Evolutionary conservation across 2,888 invertebrate genomes (phyloP), one percentile per base, ranked within the genome.

Genomic region (Erannis defoliaria): DNA sequence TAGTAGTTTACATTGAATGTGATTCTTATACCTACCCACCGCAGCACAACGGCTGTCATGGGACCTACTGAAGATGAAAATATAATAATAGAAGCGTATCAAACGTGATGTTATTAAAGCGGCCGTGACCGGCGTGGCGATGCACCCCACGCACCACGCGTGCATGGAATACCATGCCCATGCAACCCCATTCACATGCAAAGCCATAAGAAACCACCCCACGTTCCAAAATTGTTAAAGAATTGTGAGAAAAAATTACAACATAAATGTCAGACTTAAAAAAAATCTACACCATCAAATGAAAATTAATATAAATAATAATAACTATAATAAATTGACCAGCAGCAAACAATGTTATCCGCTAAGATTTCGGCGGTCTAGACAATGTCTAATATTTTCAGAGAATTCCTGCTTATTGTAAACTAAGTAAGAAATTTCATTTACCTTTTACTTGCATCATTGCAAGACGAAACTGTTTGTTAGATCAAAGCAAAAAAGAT

Each of bases 1-100:
- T 5, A 1, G 8, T 6, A 26, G 26, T 26, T 26, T 5, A 4
- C 26, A 26, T 26, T 26, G 26, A 26, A 26, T 6, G 8, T 26
- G 1, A 26, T 26, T n/a, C n/a, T n/a, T 2, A 4, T 5, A 26
- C 5, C 26, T 26, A 40, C 54, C 55, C 42, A 42, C 42, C 77
- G 77, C 81, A 80, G 75, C 84, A 64, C 82, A 81, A 80, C 84
- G 84, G 82, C 87, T 84, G 89, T 84, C 85, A 73, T 85, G 91
- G 89, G 91, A 89, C 89, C 82, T 77, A 72, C 83, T 82, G 89
- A 82, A 90, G 90, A 90, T 89, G 90, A 90, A 89, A 93, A 92
- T 91, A 92, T 91, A 93, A 91, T 92, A 93, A 92, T 92, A 89
- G 92, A 90, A 90, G 88, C 88, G 87, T 90, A 93, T 93, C 91